Conservation (phyloP, 64 coral and sea anemone species). For the Acropora tenuis region DNA sequence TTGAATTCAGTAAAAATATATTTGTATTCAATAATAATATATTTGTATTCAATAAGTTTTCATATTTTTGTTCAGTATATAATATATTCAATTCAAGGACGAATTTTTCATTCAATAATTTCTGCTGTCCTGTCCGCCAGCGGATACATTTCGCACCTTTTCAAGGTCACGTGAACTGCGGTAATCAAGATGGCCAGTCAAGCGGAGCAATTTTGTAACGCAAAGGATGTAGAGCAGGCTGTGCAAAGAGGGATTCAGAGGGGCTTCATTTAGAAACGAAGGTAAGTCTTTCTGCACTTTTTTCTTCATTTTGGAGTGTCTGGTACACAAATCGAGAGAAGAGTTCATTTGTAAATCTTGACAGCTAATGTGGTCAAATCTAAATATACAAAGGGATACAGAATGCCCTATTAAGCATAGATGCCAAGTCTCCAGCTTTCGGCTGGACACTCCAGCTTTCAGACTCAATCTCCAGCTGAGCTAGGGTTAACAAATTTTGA, state of each 20-base stretch:
- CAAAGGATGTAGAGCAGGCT: constrained; percentile 7
- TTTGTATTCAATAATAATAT: not conserved
- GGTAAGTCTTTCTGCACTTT: not conserved
- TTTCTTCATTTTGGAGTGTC: not conserved
- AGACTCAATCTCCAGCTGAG: too few relatives aligned
- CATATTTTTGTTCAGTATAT: constrained; percentile 21
- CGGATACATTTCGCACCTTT: not conserved
- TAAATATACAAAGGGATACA: too few relatives aligned
- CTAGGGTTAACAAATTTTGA: too few relatives aligned
- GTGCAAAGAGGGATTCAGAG: not conserved
- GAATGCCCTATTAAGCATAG: too few relatives aligned
- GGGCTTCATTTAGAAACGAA: not conserved
- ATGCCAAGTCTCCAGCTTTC: too few relatives aligned
- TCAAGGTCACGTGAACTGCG: not conserved
- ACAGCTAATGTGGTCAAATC: too few relatives aligned
- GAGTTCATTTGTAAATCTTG: too few relatives aligned
- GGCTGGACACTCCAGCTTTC: too few relatives aligned
- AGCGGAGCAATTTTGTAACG: not conserved
- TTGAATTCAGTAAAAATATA: not conserved
- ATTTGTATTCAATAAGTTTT: too few relatives aligned
- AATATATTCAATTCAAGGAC: not conserved
- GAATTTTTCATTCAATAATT: constrained; percentile 16
- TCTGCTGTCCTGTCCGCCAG: not conserved
- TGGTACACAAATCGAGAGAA: not conserved
- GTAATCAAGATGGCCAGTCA: not conserved